These are phyloP conservation scores for Dromas ardeola DNA, from an alignment of 2,113 vertebrate genomes.

Conservation along the genomic window DNA sequence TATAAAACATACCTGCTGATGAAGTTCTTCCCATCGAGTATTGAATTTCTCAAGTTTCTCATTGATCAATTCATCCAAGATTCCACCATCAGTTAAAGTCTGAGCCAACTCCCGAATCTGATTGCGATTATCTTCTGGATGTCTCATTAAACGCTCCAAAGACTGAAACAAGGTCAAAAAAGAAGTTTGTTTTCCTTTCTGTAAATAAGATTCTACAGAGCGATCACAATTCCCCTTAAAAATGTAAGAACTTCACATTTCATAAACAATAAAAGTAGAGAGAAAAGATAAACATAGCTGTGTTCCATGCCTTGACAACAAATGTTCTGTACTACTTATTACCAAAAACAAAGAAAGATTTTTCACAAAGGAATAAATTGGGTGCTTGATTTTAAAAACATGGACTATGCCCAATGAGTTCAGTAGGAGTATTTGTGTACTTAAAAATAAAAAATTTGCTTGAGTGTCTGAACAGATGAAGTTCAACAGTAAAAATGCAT, in stretches of 20 bases:
- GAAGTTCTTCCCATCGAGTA: slow-evolving; percentile 91
- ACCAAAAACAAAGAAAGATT: accelerated
- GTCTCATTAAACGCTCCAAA: slow-evolving; percentile 86
- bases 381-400: neutral
- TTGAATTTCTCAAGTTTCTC: slow-evolving; percentile 95
- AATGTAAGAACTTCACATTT: neutral
- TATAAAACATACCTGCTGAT: slow-evolving; percentile 82
- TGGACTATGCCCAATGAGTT: neutral
- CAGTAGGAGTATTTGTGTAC: neutral
- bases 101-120: slow-evolving; percentile 94
- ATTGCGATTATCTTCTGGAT: slow-evolving; percentile 96
- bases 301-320: neutral
- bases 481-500: neutral
- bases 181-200: neutral
- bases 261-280: neutral
- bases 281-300: neutral
- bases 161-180: slow-evolving; percentile 75
- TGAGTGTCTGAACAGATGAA: neutral
- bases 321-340: neutral
- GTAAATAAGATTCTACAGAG: neutral
- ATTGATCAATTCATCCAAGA: slow-evolving; percentile 94
- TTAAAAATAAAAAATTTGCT: neutral
- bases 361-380: neutral
- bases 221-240: neutral
- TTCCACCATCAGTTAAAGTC: slow-evolving; percentile 95